phyloP scores from a whole-genome alignment of 1,140 invertebrate species.

The Meloidogyne chitwoodi region DNA sequence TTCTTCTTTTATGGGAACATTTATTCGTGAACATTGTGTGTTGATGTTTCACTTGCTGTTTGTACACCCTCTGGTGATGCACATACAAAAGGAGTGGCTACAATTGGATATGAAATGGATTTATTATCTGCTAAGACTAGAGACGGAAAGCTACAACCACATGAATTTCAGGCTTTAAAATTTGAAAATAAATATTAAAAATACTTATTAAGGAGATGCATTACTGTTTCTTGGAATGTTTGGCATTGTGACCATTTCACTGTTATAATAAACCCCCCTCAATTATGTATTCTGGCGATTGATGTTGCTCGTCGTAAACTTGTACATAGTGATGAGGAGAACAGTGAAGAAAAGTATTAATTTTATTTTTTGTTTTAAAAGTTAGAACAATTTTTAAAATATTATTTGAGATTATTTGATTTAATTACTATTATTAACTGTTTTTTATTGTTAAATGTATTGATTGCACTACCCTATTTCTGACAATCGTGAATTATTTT shows the following conservation, averaged over 20 bases:
- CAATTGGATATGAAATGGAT: constrained; percentile 81
- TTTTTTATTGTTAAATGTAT: no score
- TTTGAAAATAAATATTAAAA: constrained; percentile 59
- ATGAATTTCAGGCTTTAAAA: constrained; percentile 86
- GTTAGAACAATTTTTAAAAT: no score
- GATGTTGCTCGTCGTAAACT: constrained; percentile 66
- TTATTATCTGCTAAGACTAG: constrained; percentile 81
- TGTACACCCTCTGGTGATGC: constrained; percentile 86
- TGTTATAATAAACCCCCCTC: constrained; percentile 72
- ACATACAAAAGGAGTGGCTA: constrained; percentile 81
- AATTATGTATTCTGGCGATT: constrained; percentile 70
- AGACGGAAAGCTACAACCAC: constrained; percentile 86
- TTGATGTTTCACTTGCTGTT: constrained; percentile 93
- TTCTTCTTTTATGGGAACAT: constrained; percentile 87
- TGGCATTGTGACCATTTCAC: constrained; percentile 69
- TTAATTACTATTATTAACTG: no score
- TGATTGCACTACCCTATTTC: no score
- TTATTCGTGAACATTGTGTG: constrained; percentile 86
- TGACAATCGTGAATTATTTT: no score
- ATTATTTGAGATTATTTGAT: no score
- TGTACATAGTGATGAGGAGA: constrained; percentile 61
- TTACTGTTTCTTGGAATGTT: constrained; percentile 91
- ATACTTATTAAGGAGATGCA: constrained; percentile 67
- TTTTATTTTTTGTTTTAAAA: no score
- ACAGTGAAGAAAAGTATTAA: constrained; percentile 11